phyloP scores from a whole-genome alignment of 2,797 vertebrate genomes.

The Gadopsis marmoratus region DNA sequence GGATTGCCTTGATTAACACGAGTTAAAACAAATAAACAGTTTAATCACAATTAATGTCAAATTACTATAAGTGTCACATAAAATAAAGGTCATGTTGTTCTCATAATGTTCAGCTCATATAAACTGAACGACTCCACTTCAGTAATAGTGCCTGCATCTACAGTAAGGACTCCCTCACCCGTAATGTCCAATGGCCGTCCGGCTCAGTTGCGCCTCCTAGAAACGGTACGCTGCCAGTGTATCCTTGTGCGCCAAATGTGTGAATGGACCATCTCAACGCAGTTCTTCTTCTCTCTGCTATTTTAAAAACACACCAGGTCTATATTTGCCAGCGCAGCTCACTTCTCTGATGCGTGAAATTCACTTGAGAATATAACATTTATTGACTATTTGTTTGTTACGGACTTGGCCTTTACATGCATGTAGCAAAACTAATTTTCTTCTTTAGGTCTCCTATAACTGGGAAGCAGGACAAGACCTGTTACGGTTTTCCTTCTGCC shows the following conservation, averaged over 20 bases:
- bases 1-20: constrained; percentile 74
- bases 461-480: not conserved
- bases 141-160: constrained; percentile 20
- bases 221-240: not conserved
- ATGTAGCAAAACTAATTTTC: not conserved
- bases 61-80: constrained; percentile 57
- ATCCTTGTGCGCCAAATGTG: not conserved
- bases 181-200: not conserved
- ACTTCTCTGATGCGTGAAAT: not conserved
- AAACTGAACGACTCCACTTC: constrained; percentile 36
- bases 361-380: not conserved
- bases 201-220: not conserved
- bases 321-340: not conserved
- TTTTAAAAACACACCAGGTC: not conserved
- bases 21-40: constrained; percentile 73
- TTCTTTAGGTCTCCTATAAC: not conserved
- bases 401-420: not conserved
- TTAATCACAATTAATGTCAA: constrained; percentile 75
- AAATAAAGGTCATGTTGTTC: constrained; percentile 46
- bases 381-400: not conserved
- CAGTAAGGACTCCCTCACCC: constrained; percentile 12
- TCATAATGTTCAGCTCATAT: constrained; percentile 22
- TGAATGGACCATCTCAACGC: not conserved
- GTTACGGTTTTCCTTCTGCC: not conserved
- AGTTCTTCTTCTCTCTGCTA: no score